A percentile compares a stretch with the other conserved stretches of the same genome.
Conservation (phyloP, 2,797 vertebrate genomes). For the Thaleichthys pacificus region DNA sequence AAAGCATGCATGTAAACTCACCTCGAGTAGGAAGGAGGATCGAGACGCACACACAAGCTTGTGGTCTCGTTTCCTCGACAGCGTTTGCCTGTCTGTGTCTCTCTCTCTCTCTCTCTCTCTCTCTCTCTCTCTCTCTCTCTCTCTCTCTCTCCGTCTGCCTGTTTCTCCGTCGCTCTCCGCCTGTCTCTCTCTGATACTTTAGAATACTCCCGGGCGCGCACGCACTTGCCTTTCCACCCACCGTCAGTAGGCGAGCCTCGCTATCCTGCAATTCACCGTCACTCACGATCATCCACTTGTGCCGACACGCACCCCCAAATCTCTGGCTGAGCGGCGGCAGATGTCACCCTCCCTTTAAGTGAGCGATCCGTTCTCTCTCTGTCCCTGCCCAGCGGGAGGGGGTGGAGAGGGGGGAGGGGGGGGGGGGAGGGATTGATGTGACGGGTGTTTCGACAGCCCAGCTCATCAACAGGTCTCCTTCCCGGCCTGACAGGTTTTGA, state of each 20-base stretch:
- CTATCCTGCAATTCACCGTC: not conserved
- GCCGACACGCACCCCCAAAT: not conserved
- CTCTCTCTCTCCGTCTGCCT: no score
- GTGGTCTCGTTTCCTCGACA: no score
- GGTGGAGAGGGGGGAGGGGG: not conserved
- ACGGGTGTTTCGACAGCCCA: slow-evolving; percentile 23
- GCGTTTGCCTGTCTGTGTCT: no score
- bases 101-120: no score
- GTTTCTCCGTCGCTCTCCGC: no score
- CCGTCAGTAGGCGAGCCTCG: not conserved
- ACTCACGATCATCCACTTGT: not conserved
- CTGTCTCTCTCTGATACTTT: no score
- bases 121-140: no score
- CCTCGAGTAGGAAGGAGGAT: no score
- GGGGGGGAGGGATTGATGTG: not conserved
- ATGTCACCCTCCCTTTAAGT: not conserved
- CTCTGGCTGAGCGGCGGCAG: not conserved
- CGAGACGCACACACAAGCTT: no score
- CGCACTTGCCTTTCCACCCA: not conserved
- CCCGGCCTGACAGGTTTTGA: slow-evolving; percentile 14
- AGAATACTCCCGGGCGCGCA: not conserved
- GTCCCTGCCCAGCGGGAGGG: not conserved
- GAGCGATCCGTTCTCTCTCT: no score
- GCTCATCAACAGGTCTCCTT: slow-evolving; percentile 14
- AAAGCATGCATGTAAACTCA: no score